Evolutionary conservation across 2,113 vertebrate species (phyloP).

Genomic region (Lampris megalopsis): DNA sequence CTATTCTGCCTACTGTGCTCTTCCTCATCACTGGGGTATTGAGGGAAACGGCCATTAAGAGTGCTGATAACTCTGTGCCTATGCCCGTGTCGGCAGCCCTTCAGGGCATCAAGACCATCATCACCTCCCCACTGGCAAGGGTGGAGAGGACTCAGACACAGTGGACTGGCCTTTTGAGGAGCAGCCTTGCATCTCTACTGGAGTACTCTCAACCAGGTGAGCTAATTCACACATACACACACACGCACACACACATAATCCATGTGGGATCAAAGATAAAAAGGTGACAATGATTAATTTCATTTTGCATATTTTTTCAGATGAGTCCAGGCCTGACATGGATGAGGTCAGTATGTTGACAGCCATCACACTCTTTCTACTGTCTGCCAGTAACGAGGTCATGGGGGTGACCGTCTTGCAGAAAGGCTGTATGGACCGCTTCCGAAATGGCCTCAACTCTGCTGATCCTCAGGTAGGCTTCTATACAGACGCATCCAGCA

Average conservation of each 20-base stretch:
- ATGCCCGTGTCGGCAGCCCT: constrained; percentile 91
- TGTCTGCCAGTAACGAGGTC: constrained; percentile 91
- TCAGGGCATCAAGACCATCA: constrained; percentile 94
- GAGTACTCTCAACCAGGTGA: constrained; percentile 93
- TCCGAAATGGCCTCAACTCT: constrained; percentile 91
- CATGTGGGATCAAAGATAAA: too few relatives aligned
- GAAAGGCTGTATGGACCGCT: constrained; percentile 93
- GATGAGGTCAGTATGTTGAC: constrained; percentile 96
- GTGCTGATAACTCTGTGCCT: constrained; percentile 86
- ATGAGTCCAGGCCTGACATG: constrained; percentile 84
- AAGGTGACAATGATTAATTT: neutral
- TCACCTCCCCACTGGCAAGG: constrained; percentile 88
- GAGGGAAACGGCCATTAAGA: constrained; percentile 93
- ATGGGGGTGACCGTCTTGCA: constrained; percentile 94
- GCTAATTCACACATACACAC: neutral
- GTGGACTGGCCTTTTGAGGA: constrained; percentile 95
- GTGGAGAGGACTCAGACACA: constrained; percentile 88
- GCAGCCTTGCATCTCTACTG: constrained; percentile 93
- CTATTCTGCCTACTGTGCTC: constrained; percentile 93
- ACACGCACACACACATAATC: neutral
- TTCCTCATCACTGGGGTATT: constrained; percentile 95
- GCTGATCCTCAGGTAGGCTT: constrained; percentile 90
- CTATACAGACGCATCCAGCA: neutral
- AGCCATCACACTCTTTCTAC: constrained; percentile 93
- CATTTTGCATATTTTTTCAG: constrained; percentile 72